A percentile compares a stretch with the other conserved stretches of the same genome.
Evolutionary conservation across 2,797 vertebrate genomes (phyloP).

Genomic region (Epinephelus malabaricus): DNA sequence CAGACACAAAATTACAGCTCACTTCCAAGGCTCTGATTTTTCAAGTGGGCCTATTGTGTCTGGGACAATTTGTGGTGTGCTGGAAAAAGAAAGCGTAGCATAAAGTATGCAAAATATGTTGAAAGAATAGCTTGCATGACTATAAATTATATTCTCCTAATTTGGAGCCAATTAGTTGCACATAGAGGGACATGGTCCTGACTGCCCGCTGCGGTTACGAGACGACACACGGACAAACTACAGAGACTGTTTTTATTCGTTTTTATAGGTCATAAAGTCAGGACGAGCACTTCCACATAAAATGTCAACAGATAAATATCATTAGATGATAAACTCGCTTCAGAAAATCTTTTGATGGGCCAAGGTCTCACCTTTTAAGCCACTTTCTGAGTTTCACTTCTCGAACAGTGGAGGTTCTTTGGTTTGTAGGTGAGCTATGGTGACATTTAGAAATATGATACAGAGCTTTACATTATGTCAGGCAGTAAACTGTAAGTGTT

Average conservation of each 20-base stretch:
- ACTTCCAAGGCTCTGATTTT: conserved; percentile 23
- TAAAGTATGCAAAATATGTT: conserved; percentile 52
- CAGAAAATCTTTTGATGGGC: neutral
- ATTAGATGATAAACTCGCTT: neutral
- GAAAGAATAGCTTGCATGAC: conserved; percentile 36
- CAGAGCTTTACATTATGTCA: neutral
- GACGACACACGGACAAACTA: neutral
- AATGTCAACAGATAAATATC: conserved; percentile 11
- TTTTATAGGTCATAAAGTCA: neutral
- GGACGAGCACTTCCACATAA: neutral
- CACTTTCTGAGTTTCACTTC: conserved; percentile 1
- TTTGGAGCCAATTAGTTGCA: conserved; percentile 15
- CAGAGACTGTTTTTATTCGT: neutral
- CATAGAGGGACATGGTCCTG: neutral
- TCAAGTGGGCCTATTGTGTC: conserved; percentile 59
- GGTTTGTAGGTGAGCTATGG: neutral
- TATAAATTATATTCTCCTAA: conserved; percentile 36
- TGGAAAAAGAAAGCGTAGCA: conserved; percentile 42
- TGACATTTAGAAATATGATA: conserved; percentile 9
- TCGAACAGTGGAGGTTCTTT: neutral
- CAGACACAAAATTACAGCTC: conserved; percentile 59
- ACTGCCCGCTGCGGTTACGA: neutral
- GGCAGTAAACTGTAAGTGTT: neutral
- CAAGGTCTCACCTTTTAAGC: neutral
- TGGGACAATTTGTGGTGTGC: conserved; percentile 50